Evolutionary conservation across 2,113 vertebrate species (phyloP).

Genomic region (Otus sunia): DNA sequence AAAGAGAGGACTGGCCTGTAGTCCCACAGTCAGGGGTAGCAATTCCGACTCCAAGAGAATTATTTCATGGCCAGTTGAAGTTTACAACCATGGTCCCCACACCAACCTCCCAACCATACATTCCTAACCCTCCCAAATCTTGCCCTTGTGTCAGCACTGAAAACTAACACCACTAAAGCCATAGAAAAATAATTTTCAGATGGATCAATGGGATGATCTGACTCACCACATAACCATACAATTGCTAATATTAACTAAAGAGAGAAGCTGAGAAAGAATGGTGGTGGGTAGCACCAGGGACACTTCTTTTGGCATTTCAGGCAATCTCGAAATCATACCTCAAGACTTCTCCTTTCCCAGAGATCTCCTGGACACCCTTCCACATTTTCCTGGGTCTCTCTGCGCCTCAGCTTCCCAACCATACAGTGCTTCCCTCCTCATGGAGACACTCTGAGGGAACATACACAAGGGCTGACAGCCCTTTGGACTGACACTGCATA

Average conservation of each 20-base stretch:
- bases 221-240: background rate
- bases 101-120: background rate
- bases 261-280: background rate
- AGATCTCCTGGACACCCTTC: background rate
- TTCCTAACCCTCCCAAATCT: background rate
- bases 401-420: background rate
- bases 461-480: background rate
- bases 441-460: background rate
- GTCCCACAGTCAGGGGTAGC: background rate
- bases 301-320: background rate
- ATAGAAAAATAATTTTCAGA: background rate
- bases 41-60: background rate
- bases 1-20: background rate
- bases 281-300: background rate
- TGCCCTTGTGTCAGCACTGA: background rate
- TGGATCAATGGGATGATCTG: background rate
- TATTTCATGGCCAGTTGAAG: background rate
- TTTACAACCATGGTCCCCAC: background rate
- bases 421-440: background rate
- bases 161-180: background rate
- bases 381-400: background rate
- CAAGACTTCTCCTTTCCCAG: background rate
- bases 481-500: background rate
- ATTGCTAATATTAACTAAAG: background rate
- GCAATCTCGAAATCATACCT: background rate